A percentile compares a stretch with the other conserved stretches of the same genome.
Evolutionary conservation across 2,797 vertebrate species (phyloP).

Genomic region (Pteronotus mesoamericanus): DNA sequence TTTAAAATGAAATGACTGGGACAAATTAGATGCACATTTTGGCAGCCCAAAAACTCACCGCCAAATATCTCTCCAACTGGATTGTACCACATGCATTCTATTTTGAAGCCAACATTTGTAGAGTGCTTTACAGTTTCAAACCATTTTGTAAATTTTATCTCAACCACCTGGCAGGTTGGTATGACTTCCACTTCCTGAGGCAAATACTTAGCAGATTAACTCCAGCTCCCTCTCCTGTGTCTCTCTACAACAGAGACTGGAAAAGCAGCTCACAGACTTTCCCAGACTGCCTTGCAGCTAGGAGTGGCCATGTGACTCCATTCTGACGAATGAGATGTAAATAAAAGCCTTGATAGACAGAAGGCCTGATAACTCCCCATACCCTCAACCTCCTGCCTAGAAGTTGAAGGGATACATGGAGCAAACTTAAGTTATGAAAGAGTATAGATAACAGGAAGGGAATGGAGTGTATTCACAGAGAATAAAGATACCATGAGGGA

Average conservation of each 20-base stretch:
- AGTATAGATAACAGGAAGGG: background rate
- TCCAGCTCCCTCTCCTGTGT: background rate
- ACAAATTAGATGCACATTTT: background rate
- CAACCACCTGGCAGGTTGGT: background rate
- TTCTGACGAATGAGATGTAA: background rate
- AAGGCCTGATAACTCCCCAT: too few species aligned
- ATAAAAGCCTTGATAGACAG: background rate
- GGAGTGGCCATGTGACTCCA: background rate
- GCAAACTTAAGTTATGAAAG: background rate
- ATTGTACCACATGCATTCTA: background rate
- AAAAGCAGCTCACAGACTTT: background rate
- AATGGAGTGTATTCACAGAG: background rate
- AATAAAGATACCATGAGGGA: background rate
- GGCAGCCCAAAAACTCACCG: background rate
- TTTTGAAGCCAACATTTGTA: background rate
- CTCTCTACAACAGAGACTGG: background rate
- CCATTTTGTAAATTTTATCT: background rate
- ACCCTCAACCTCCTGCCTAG: background rate
- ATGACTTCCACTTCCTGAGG: background rate
- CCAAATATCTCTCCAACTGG: background rate
- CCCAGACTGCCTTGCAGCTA: background rate
- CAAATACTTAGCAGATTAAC: background rate
- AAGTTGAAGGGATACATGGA: background rate
- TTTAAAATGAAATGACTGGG: background rate
- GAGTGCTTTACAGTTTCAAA: background rate